Evolutionary conservation across 2,113 vertebrate genomes (phyloP).

Genomic region (Crotalus viridis): DNA sequence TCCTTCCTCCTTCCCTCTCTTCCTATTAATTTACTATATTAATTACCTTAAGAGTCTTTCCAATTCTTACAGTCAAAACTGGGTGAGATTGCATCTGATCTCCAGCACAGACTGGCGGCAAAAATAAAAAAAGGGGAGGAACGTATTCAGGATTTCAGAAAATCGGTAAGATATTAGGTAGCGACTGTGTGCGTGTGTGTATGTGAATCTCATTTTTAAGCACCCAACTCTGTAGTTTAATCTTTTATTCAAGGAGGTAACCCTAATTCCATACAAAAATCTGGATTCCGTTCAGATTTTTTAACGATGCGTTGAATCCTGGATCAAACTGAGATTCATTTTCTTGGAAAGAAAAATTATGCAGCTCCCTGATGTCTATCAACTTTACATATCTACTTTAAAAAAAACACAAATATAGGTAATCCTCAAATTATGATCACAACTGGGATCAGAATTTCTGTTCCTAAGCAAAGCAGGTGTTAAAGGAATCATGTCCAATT

Average conservation of each 20-base stretch:
- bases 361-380: neutral
- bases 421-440: too few relatives aligned
- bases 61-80: slow-evolving; percentile 65
- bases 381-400: neutral
- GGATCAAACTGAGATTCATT: neutral
- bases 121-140: slow-evolving; percentile 67
- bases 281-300: neutral
- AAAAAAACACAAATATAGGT: too few relatives aligned
- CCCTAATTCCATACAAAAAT: neutral
- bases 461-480: too few relatives aligned
- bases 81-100: slow-evolving; percentile 58
- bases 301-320: neutral
- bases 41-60: neutral
- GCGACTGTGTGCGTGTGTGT: neutral
- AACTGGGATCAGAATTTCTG: too few relatives aligned
- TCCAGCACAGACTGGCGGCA: slow-evolving; percentile 68
- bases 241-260: neutral
- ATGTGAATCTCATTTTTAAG: neutral
- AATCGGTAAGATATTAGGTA: slow-evolving; percentile 42
- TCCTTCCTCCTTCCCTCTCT: too few relatives aligned
- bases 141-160: slow-evolving; percentile 54
- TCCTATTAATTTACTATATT: neutral
- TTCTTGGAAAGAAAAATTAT: neutral
- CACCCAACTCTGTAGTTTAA: neutral
- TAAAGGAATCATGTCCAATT: too few relatives aligned